A percentile compares a stretch with the other conserved stretches of the same genome.
phyloP scores from a whole-genome alignment of 1,140 invertebrate species.

The Octopus sinensis region DNA sequence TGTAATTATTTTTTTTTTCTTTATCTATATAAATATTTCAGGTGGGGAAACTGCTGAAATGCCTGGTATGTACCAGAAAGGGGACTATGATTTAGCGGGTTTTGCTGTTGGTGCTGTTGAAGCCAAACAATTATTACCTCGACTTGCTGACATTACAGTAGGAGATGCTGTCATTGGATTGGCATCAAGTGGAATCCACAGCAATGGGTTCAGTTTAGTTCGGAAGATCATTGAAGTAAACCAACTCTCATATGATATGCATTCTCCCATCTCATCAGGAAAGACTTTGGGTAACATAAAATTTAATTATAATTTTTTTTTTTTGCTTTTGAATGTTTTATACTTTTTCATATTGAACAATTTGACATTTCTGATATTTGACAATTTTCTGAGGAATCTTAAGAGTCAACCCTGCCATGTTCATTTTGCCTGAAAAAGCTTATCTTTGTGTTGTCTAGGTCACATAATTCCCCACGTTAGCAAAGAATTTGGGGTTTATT shows the following conservation, averaged over 20 bases:
- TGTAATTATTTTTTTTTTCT: not conserved
- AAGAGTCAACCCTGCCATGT: too few species aligned
- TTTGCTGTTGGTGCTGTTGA: conserved; percentile 92
- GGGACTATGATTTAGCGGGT: conserved; percentile 92
- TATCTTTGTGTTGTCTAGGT: too few species aligned
- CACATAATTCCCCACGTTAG: too few species aligned
- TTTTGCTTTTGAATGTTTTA: too few species aligned
- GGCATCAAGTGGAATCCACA: conserved; percentile 83
- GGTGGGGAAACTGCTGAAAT: conserved; percentile 96
- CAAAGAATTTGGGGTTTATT: too few species aligned
- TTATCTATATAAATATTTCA: conserved; percentile 41
- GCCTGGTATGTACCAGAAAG: conserved; percentile 73
- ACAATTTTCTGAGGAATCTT: too few species aligned
- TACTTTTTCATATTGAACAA: too few species aligned
- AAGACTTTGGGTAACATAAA: conserved; percentile 59
- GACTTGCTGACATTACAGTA: conserved; percentile 65
- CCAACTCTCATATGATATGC: conserved; percentile 66
- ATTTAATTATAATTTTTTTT: too few species aligned
- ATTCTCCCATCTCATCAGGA: conserved; percentile 72
- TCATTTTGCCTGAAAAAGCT: too few species aligned
- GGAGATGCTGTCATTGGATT: conserved; percentile 85
- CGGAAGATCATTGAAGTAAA: conserved; percentile 75
- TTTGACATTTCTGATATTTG: too few species aligned
- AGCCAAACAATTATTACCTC: conserved; percentile 71
- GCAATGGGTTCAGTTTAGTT: conserved; percentile 94